These are phyloP conservation scores for Elmis aenea DNA, from an alignment of 2,888 invertebrate genomes.

Conservation along the genomic window DNA sequence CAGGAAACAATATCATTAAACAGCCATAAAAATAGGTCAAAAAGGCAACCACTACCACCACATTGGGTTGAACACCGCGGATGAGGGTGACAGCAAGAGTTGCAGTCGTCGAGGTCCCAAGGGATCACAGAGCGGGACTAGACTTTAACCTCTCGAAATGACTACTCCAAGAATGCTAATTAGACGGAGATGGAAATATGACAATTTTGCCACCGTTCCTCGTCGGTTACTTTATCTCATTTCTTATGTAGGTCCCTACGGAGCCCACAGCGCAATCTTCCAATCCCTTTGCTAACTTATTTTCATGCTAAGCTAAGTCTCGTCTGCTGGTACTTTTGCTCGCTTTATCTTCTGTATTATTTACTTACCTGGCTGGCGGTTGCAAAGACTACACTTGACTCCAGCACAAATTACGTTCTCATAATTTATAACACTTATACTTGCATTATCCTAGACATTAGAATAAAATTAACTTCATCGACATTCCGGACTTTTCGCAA, in stretches of 20 bases:
- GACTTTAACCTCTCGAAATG: slow-evolving; percentile 33
- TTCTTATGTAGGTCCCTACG: slow-evolving; percentile 38
- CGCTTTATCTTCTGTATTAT: slow-evolving; percentile 37
- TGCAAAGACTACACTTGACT: slow-evolving; percentile 26
- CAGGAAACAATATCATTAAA: slow-evolving; percentile 28
- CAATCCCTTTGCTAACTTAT: slow-evolving; percentile 35
- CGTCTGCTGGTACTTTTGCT: slow-evolving; percentile 31
- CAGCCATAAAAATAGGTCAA: slow-evolving; percentile 27
- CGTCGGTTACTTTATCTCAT: slow-evolving; percentile 40
- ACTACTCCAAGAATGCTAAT: slow-evolving; percentile 40
- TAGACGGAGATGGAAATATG: slow-evolving; percentile 41
- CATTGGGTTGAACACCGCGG: slow-evolving; percentile 24
- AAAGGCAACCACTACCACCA: slow-evolving; percentile 19
- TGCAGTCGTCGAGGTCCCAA: slow-evolving; percentile 22
- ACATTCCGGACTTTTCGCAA: too few relatives aligned
- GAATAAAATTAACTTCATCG: slow-evolving; percentile 12
- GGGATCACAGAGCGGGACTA: slow-evolving; percentile 25
- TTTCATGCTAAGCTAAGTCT: slow-evolving; percentile 37
- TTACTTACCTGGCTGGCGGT: slow-evolving; percentile 33
- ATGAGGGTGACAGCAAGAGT: slow-evolving; percentile 29
- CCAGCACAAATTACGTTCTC: slow-evolving; percentile 25
- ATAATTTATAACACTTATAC: slow-evolving; percentile 28
- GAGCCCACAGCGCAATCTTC: slow-evolving; percentile 38
- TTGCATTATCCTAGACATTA: slow-evolving; percentile 12
- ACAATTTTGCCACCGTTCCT: slow-evolving; percentile 38